Percentiles rank a stretch among this genome's conserved stretches.
These are phyloP conservation scores for Momotus momota DNA, from an alignment of 2,797 vertebrate species.

Conservation along the genomic window DNA sequence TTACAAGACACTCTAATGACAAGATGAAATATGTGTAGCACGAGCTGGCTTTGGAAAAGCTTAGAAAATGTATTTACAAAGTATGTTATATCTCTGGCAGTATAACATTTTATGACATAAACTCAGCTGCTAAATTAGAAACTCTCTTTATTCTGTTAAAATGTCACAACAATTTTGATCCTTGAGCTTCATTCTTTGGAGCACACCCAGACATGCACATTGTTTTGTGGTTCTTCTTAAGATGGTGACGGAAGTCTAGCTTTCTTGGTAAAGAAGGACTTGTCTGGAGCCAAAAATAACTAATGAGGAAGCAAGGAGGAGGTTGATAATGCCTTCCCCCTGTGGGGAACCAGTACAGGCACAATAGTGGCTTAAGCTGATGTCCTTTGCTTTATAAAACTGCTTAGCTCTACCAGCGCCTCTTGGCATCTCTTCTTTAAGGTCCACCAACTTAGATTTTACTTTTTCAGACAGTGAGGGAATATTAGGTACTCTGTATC, in stretches of 20 bases:
- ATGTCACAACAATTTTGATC: neutral
- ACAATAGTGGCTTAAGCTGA: neutral
- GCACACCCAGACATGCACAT: neutral
- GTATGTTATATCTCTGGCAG: neutral
- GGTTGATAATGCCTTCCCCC: neutral
- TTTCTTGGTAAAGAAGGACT: constrained; percentile 19
- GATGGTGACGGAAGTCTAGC: neutral
- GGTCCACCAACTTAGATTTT: neutral
- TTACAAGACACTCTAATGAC: neutral
- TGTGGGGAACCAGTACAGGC: neutral
- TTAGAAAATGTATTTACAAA: constrained; percentile 17
- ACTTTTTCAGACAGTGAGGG: neutral
- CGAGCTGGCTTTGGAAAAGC: neutral
- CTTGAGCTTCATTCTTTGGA: neutral
- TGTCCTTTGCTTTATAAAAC: neutral
- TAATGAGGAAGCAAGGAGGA: constrained; percentile 44
- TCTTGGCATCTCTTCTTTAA: neutral
- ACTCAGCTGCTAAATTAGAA: neutral
- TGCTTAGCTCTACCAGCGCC: neutral
- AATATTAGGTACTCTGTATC: neutral
- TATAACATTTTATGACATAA: neutral
- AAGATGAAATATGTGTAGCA: neutral
- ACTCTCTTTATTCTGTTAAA: neutral
- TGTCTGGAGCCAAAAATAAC: constrained; percentile 24
- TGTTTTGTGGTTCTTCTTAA: constrained; percentile 5